A percentile compares a stretch with the other conserved stretches of the same genome.
Conservation (phyloP, 2,113 vertebrate genomes). For the Centropus bengalensis region DNA sequence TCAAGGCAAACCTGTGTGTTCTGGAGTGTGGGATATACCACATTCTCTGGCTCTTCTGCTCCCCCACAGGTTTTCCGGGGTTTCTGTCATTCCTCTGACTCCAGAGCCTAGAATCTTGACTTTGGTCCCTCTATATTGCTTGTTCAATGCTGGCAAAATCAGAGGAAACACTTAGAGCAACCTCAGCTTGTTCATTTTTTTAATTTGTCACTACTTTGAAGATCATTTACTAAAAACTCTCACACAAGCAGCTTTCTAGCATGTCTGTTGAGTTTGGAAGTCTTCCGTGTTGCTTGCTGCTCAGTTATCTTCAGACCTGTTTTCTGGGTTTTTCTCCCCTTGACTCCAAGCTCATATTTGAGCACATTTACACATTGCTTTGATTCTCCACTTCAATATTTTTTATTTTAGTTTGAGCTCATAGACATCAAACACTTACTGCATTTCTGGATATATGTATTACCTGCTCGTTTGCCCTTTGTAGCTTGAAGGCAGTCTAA, state of each 20-base stretch:
- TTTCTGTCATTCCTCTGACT: not conserved
- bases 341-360: not conserved
- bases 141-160: not conserved
- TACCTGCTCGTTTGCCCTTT: slow-evolving; percentile 15
- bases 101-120: not conserved
- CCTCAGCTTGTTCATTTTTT: not conserved
- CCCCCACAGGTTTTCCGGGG: not conserved
- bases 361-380: not conserved
- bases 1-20: not conserved
- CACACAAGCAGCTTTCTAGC: not conserved
- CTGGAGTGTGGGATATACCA: not conserved
- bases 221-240: not conserved
- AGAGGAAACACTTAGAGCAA: not conserved
- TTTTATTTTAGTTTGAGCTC: not conserved
- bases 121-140: not conserved
- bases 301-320: not conserved
- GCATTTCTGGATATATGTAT: slow-evolving; percentile 24
- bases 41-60: not conserved
- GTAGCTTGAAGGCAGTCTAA: slow-evolving; percentile 48
- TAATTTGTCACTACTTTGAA: not conserved
- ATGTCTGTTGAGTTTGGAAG: not conserved
- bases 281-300: not conserved
- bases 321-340: not conserved
- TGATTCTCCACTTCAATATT: not conserved
- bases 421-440: slow-evolving; percentile 28